Evolutionary conservation across 2,113 vertebrate genomes (phyloP).

Genomic region (Syrmaticus mikado): DNA sequence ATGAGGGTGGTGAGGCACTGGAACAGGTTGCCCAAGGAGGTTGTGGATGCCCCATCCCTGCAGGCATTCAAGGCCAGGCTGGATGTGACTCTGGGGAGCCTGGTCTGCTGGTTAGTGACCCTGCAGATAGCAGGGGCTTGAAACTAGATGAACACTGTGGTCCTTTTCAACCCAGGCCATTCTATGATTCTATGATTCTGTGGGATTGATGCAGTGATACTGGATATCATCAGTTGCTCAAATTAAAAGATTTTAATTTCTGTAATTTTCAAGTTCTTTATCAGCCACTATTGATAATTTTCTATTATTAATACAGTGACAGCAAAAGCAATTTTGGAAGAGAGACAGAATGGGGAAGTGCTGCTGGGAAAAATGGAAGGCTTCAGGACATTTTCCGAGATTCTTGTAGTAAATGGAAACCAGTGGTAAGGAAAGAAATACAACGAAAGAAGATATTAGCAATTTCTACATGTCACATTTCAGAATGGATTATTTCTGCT

Average conservation of each 20-base stretch:
- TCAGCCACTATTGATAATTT: background rate
- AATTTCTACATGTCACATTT: conserved; percentile 27
- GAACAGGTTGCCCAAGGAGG: no score
- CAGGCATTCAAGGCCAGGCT: no score
- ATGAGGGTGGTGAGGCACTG: no score
- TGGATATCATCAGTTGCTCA: background rate
- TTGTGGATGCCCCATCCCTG: no score
- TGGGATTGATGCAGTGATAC: background rate
- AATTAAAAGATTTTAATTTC: background rate
- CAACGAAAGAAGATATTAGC: background rate
- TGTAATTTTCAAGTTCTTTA: background rate
- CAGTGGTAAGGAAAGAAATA: background rate
- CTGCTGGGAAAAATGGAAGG: background rate
- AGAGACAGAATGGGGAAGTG: background rate
- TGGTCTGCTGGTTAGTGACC: no score
- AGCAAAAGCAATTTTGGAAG: background rate
- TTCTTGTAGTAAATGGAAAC: background rate
- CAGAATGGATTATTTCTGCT: conserved; percentile 68
- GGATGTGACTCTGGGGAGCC: no score
- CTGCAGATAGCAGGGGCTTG: no score
- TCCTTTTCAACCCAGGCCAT: no score
- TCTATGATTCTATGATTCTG: no score
- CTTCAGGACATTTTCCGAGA: background rate
- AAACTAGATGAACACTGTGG: no score
- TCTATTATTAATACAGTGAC: background rate